A percentile compares a stretch with the other conserved stretches of the same genome.
phyloP scores from a whole-genome alignment of 2,888 invertebrate genomes.

The Pammene aurita region DNA sequence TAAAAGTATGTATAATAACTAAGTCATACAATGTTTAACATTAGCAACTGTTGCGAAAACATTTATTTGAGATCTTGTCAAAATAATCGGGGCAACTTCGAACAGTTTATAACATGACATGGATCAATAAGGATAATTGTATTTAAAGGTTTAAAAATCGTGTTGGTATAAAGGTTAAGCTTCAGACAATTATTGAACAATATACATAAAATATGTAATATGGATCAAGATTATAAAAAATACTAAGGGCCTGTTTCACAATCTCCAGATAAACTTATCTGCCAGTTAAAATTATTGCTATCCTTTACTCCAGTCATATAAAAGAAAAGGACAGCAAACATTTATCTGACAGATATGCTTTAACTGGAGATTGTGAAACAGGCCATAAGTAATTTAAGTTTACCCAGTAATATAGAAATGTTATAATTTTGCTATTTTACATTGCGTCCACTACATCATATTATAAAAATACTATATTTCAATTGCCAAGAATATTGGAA shows the following conservation, averaged over 20 bases:
- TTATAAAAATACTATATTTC: constrained; percentile 3
- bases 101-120: background rate
- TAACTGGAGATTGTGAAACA: too few relatives aligned
- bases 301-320: too few relatives aligned
- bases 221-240: too few relatives aligned
- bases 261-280: too few relatives aligned
- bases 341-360: too few relatives aligned
- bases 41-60: background rate
- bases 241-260: too few relatives aligned
- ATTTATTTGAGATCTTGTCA: background rate
- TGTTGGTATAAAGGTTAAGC: background rate
- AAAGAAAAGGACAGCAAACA: too few relatives aligned
- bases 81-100: background rate
- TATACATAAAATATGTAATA: too few relatives aligned
- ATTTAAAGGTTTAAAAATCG: background rate
- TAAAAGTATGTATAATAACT: background rate
- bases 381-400: background rate
- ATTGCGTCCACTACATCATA: background rate
- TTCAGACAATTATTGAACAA: too few relatives aligned
- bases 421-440: background rate
- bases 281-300: too few relatives aligned
- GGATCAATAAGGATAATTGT: background rate
- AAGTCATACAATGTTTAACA: background rate
- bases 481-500: background rate
- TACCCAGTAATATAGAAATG: background rate